These are phyloP conservation scores for Nasonia vitripennis DNA, from an alignment of 1,140 invertebrate genomes.

Conservation along the genomic window DNA sequence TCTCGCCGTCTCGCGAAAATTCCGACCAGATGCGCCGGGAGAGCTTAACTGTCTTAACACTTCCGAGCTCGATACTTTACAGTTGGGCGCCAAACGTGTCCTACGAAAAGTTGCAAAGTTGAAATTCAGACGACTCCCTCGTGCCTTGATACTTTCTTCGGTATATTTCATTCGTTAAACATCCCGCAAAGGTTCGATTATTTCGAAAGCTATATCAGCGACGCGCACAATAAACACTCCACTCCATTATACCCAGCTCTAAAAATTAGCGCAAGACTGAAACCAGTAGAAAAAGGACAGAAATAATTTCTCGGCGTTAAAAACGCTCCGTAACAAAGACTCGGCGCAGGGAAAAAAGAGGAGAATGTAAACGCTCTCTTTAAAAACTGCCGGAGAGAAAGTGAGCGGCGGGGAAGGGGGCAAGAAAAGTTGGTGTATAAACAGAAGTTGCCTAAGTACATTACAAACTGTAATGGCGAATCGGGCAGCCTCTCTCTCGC, in stretches of 20 bases:
- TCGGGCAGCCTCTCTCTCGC: constrained; percentile 59
- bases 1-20: constrained; percentile 11
- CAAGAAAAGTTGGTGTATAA: constrained; percentile 74
- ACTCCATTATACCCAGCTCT: neutral
- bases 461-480: constrained; percentile 75
- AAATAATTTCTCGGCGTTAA: constrained; percentile 73
- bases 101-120: neutral
- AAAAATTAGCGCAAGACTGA: constrained; percentile 17
- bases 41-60: constrained; percentile 37
- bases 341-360: constrained; percentile 36
- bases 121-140: too few species aligned
- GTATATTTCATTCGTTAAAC: too few species aligned
- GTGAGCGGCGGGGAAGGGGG: constrained; percentile 27
- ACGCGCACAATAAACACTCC: neutral
- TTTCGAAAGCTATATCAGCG: too few species aligned
- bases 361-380: constrained; percentile 34
- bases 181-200: too few species aligned
- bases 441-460: constrained; percentile 75
- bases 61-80: constrained; percentile 43
- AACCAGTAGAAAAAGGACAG: constrained; percentile 46
- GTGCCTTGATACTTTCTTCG: too few species aligned
- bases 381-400: constrained; percentile 44
- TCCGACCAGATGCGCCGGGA: constrained; percentile 29
- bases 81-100: too few species aligned
- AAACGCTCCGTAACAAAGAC: constrained; percentile 69